phyloP scores from a whole-genome alignment of 2,113 vertebrate species.

The Rattus rattus region DNA sequence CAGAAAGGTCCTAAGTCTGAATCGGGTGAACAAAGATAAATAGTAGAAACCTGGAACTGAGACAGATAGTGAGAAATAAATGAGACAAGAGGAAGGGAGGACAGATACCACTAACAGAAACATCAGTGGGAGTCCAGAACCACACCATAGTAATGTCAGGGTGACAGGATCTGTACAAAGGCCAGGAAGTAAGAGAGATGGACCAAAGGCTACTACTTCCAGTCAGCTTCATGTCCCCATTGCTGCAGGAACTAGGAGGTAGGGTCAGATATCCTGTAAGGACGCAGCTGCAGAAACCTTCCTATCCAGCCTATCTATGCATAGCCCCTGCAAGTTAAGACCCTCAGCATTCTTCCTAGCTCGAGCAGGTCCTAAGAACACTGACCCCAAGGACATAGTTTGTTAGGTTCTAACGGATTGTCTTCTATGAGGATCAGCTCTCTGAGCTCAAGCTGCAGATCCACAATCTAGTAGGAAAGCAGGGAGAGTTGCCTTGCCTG shows the following conservation, averaged over 20 bases:
- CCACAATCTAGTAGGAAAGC: neutral
- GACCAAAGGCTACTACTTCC: constrained; percentile 21
- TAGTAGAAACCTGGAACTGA: constrained; percentile 8
- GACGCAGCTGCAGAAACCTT: neutral
- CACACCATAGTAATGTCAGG: neutral
- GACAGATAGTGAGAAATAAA: neutral
- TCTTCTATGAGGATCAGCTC: neutral
- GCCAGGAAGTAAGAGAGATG: neutral
- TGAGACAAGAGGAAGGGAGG: neutral
- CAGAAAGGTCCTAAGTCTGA: constrained; percentile 30
- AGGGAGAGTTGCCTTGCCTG: neutral
- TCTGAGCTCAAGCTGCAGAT: constrained; percentile 20
- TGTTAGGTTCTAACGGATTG: constrained; percentile 2
- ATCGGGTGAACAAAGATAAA: neutral
- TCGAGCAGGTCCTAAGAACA: constrained; percentile 6
- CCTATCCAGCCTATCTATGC: neutral
- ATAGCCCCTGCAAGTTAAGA: neutral
- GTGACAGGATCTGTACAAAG: neutral
- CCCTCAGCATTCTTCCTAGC: neutral
- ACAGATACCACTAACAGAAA: neutral
- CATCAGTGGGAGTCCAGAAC: neutral
- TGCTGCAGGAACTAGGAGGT: neutral
- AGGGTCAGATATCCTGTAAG: neutral
- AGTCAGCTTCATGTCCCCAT: neutral
- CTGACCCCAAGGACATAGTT: neutral